These are phyloP conservation scores for Scaeva pyrastri DNA, from an alignment of 2,888 invertebrate species.

Conservation along the genomic window DNA sequence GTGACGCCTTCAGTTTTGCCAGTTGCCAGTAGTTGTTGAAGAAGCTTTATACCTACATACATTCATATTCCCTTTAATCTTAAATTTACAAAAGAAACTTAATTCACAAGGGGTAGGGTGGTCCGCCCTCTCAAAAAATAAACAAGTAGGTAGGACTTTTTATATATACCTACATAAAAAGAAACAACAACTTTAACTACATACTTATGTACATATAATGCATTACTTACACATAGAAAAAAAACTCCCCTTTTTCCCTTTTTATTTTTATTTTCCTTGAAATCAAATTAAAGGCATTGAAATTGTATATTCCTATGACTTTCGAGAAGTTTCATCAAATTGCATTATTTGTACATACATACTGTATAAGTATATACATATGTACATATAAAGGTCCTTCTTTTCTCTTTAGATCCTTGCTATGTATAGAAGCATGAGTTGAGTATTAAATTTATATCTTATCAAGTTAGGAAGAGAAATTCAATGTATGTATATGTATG, in stretches of 20 bases:
- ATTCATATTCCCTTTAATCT: conserved; percentile 34
- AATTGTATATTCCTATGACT: conserved; percentile 31
- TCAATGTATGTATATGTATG: not conserved
- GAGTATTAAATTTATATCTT: too few relatives aligned
- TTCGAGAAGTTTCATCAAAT: conserved; percentile 34
- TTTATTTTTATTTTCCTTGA: conserved; percentile 1
- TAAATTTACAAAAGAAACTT: conserved; percentile 11
- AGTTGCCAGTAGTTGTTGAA: too few relatives aligned
- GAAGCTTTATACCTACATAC: too few relatives aligned
- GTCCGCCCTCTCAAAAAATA: too few relatives aligned
- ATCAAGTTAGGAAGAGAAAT: not conserved
- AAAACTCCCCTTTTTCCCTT: conserved; percentile 11
- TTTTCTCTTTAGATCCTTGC: not conserved
- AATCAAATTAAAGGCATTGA: conserved; percentile 40
- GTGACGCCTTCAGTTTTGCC: not conserved
- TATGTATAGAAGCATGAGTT: too few relatives aligned
- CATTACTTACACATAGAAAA: not conserved
- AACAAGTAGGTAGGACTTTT: too few relatives aligned
- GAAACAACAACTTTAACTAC: not conserved
- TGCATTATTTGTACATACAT: conserved; percentile 7
- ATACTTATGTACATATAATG: not conserved
- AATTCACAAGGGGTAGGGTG: not conserved
- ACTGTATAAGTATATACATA: too few relatives aligned
- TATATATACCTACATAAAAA: too few relatives aligned
- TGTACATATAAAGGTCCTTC: not conserved